Conservation (phyloP, 2,888 invertebrate genomes). For the Dascillus cervinus region DNA sequence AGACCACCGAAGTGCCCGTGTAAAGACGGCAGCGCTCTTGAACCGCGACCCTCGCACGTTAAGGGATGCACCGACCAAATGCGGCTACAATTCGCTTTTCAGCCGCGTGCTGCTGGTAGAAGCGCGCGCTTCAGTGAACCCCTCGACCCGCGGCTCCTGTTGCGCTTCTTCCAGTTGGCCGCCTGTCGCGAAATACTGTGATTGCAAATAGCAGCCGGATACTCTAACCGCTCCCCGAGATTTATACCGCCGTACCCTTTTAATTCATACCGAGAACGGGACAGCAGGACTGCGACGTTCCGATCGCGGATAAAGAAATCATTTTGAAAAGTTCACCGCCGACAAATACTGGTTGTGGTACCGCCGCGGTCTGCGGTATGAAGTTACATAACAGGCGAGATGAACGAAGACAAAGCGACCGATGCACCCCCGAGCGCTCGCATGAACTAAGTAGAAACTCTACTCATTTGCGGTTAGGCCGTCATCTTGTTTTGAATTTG, state of each 20-base stretch:
- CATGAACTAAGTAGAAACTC: constrained; percentile 36
- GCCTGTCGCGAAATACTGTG: constrained; percentile 35
- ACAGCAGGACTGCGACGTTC: constrained; percentile 1
- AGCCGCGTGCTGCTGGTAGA: constrained; percentile 40
- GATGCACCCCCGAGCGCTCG: constrained; percentile 34
- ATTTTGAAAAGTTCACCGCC: constrained; percentile 10
- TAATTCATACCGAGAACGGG: constrained; percentile 9
- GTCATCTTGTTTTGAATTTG: too few relatives aligned
- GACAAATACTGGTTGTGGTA: too few relatives aligned
- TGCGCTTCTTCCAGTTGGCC: constrained; percentile 42
- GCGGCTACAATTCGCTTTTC: constrained; percentile 37
- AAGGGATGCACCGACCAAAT: constrained; percentile 26
- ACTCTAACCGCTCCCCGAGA: constrained; percentile 18
- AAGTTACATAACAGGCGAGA: constrained; percentile 39
- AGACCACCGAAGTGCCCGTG: constrained; percentile 8
- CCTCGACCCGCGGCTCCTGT: constrained; percentile 42
- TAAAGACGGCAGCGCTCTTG: constrained; percentile 11
- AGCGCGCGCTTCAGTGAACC: constrained; percentile 47
- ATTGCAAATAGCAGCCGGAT: constrained; percentile 25
- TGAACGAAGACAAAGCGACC: constrained; percentile 39
- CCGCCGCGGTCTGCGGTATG: constrained; percentile 28
- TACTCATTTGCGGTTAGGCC: constrained; percentile 27
- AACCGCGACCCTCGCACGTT: constrained; percentile 13
- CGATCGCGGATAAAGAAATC: too few relatives aligned
- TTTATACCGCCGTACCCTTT: constrained; percentile 7